Conservation (phyloP, 2,888 invertebrate genomes). For the Muscina levida region DNA sequence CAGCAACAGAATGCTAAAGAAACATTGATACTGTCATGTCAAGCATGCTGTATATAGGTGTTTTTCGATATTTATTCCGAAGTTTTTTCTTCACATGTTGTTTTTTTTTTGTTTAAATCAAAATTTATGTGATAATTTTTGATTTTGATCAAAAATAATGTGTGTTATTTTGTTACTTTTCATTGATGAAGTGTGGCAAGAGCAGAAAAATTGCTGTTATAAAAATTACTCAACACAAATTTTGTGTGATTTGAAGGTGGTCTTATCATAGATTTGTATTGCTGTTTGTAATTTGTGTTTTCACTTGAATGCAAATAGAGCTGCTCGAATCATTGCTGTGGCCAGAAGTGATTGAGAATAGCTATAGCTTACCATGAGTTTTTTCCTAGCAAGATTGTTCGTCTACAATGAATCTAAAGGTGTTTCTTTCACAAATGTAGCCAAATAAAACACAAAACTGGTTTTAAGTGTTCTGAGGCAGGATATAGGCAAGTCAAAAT, state of each 20-base stretch:
- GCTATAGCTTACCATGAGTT: too few species aligned
- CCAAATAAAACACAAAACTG: too few species aligned
- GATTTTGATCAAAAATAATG: constrained; percentile 74
- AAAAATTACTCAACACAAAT: constrained; percentile 75
- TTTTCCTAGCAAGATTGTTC: too few species aligned
- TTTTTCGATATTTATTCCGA: constrained; percentile 18
- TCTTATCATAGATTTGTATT: constrained; percentile 57
- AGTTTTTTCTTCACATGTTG: constrained; percentile 38
- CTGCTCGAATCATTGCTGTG: too few species aligned
- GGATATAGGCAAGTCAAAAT: too few species aligned
- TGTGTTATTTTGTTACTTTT: constrained; percentile 53
- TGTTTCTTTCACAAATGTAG: too few species aligned
- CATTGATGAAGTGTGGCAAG: constrained; percentile 27
- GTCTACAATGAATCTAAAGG: too few species aligned
- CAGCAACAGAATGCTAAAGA: constrained; percentile 14
- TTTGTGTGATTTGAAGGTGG: constrained; percentile 56
- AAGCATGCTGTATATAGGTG: constrained; percentile 61
- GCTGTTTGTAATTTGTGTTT: not conserved
- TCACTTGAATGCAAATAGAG: not conserved
- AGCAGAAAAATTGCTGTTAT: constrained; percentile 53
- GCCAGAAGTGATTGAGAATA: too few species aligned
- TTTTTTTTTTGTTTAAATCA: constrained; percentile 65
- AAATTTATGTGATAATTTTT: constrained; percentile 77
- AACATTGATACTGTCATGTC: constrained; percentile 67
- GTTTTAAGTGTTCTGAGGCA: too few species aligned